phyloP scores from a whole-genome alignment of 2,113 vertebrate genomes.

The Poeciliopsis occidentalis region DNA sequence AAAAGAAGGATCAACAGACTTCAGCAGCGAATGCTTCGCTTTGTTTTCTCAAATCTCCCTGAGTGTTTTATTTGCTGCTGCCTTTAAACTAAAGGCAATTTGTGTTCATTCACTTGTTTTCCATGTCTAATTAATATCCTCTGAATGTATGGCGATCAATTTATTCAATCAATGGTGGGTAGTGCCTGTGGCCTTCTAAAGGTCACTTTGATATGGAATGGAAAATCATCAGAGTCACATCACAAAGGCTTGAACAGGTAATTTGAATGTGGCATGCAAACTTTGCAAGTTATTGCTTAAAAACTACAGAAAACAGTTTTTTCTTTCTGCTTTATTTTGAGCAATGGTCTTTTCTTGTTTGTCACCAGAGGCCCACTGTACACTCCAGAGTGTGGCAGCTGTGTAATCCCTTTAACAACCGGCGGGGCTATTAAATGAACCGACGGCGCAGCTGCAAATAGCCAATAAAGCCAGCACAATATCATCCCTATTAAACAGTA shows the following conservation, averaged over 20 bases:
- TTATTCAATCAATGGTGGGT: conserved; percentile 81
- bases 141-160: conserved; percentile 81
- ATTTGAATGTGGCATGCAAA: conserved; percentile 70
- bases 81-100: conserved; percentile 77
- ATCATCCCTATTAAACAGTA: conserved; percentile 77
- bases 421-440: conserved; percentile 75
- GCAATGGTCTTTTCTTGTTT: conserved; percentile 39
- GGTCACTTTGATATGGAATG: conserved; percentile 80
- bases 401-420: conserved; percentile 80
- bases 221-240: conserved; percentile 75
- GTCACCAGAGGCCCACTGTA: conserved; percentile 65
- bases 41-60: conserved; percentile 38
- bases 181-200: conserved; percentile 79
- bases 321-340: conserved; percentile 48
- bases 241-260: conserved; percentile 63
- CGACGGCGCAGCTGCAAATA: conserved; percentile 78
- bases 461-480: conserved; percentile 80
- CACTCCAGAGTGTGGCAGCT: conserved; percentile 75
- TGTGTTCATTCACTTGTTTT: conserved; percentile 80
- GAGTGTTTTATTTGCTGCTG: conserved; percentile 66
- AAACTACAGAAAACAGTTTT: conserved; percentile 58
- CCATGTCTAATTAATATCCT: conserved; percentile 83
- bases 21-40: conserved; percentile 14
- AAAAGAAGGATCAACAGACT: conserved; percentile 10
- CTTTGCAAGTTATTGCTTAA: conserved; percentile 66